These are phyloP conservation scores for Archocentrus centrarchus DNA, from an alignment of 2,113 vertebrate genomes.

Conservation along the genomic window DNA sequence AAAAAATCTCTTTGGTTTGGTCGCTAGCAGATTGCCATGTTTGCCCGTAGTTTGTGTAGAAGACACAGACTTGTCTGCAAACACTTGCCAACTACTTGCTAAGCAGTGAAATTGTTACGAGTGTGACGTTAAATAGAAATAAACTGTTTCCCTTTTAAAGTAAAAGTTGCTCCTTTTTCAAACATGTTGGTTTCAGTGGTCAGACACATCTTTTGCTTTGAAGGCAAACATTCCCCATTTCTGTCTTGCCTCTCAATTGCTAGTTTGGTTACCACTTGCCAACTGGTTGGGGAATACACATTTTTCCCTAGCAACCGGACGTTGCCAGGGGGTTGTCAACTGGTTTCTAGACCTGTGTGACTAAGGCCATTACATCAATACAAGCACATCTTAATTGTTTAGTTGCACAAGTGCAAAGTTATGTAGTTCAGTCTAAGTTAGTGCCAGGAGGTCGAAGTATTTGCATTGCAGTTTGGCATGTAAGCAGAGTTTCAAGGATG, in stretches of 20 bases:
- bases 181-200: background rate
- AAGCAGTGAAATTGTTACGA: background rate
- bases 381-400: background rate
- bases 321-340: background rate
- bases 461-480: background rate
- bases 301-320: background rate
- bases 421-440: background rate
- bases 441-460: background rate
- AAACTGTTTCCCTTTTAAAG: background rate
- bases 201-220: background rate
- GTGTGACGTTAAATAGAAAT: background rate
- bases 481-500: background rate
- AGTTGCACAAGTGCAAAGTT: background rate
- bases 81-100: background rate
- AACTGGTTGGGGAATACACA: background rate
- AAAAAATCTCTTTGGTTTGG: too few relatives aligned
- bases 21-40: background rate
- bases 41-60: background rate
- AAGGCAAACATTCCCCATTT: background rate
- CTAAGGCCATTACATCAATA: too few relatives aligned
- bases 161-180: constrained; percentile 3
- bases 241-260: background rate
- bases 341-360: too few relatives aligned
- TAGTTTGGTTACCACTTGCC: background rate
- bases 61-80: background rate